Evolutionary conservation across 2,888 invertebrate genomes (phyloP).

Genomic region (Phymatocera aterrima): DNA sequence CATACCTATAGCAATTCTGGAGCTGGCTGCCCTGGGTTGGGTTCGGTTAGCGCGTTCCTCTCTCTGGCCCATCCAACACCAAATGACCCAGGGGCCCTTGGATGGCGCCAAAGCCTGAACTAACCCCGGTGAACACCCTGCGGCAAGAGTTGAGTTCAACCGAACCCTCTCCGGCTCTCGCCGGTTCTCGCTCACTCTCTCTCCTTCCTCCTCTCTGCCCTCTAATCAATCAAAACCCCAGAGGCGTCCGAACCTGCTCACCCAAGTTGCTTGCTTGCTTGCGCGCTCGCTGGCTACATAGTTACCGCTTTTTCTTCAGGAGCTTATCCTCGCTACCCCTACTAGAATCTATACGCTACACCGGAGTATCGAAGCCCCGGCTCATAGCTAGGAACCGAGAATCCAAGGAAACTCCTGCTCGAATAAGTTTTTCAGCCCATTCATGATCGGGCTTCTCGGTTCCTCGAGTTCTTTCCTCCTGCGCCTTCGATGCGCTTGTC

Average conservation of each 20-base stretch:
- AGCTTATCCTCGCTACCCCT: no score
- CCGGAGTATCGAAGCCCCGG: no score
- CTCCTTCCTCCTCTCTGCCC: constrained; percentile 58
- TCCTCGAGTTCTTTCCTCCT: no score
- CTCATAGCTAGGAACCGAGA: no score
- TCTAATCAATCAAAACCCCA: constrained; percentile 73
- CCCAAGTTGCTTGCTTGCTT: constrained; percentile 6
- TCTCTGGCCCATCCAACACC: constrained; percentile 59
- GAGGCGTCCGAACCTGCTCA: constrained; percentile 60
- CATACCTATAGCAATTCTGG: constrained; percentile 65
- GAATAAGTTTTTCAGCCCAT: no score
- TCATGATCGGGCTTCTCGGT: no score
- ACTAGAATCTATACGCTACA: no score
- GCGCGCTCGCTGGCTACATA: neutral
- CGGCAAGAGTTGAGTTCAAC: constrained; percentile 46
- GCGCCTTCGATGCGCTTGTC: no score
- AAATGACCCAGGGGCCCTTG: constrained; percentile 70
- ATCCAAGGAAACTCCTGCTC: no score
- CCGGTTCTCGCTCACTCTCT: neutral
- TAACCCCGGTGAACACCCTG: constrained; percentile 63
- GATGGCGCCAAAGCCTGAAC: constrained; percentile 59
- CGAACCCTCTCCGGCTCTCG: constrained; percentile 54
- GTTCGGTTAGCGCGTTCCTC: no score
- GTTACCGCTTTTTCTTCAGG: constrained; percentile 18
- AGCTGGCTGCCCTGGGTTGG: constrained; percentile 43